These are phyloP conservation scores for Lipophrys pholis DNA, from an alignment of 2,113 vertebrate genomes.

Conservation along the genomic window DNA sequence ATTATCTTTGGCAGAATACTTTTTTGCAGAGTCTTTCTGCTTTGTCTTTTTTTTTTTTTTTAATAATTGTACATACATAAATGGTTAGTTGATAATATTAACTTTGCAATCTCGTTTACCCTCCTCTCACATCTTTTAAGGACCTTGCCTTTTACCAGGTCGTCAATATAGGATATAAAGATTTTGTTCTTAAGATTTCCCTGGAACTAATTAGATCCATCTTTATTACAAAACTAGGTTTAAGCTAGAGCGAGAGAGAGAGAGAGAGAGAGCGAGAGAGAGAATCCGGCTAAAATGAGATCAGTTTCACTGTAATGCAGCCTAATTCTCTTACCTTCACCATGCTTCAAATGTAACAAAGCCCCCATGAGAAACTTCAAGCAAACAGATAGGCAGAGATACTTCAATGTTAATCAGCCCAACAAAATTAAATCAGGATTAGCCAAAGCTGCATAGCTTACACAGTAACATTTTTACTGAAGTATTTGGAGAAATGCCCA, in stretches of 20 bases:
- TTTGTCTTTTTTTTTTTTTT: too few species aligned
- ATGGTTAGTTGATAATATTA: too few species aligned
- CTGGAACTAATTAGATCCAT: too few species aligned
- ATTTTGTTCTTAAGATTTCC: too few species aligned
- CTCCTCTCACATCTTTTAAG: too few species aligned
- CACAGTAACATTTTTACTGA: slow-evolving; percentile 59
- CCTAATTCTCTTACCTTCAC: slow-evolving; percentile 54
- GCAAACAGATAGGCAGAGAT: slow-evolving; percentile 63
- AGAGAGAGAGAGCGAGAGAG: slow-evolving; percentile 5
- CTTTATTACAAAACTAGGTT: background rate
- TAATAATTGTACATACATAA: too few species aligned
- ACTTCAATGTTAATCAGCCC: slow-evolving; percentile 56
- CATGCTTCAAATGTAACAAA: slow-evolving; percentile 56
- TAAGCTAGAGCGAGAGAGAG: background rate
- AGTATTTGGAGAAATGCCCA: slow-evolving; percentile 75
- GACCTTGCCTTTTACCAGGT: too few species aligned
- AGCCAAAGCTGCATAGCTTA: slow-evolving; percentile 57
- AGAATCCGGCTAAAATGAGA: slow-evolving; percentile 58
- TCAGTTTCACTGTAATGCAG: slow-evolving; percentile 61
- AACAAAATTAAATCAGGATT: slow-evolving; percentile 80
- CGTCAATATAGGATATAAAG: too few species aligned
- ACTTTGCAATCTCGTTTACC: too few species aligned
- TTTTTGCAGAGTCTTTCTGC: too few species aligned
- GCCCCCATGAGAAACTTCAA: slow-evolving; percentile 63
- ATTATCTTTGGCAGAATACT: too few species aligned